Evolutionary conservation across 2,113 vertebrate species (phyloP), one percentile per base, ranked within the genome.

Genomic region (Siphamia tubifer): DNA sequence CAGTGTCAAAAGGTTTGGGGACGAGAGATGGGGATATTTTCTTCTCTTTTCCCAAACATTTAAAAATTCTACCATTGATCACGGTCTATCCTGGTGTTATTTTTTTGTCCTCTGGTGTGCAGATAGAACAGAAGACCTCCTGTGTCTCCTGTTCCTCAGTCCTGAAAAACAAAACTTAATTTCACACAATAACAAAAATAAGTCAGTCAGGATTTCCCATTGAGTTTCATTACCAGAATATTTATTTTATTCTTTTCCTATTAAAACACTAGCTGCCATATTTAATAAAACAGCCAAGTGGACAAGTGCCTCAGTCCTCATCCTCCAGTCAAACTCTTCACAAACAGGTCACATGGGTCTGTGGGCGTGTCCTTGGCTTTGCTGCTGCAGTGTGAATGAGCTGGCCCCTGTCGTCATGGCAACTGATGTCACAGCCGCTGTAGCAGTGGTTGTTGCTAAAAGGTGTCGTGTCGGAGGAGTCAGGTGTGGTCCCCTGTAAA

Each of bases 211-310:
- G 6, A 77, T 15, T 53, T 66, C 0, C 7, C 5, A 2, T 21
- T 77, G 3, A 53, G 49, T 89, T 88, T 88, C 60, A 84, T 87
- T 86, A 90, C 86, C 94, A 92, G 90, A 93, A 92, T 93, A 92
- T 85, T 84, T 89, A 89, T 86, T 89, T 84, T 67, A 63, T 75
- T 86, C 67, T 81, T 96, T 96, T 95, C 92, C 94, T 96, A 96
- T 94, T 95, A 96, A 98, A 98, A 94, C 88, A 84, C 86, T 88
- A 90, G 96, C 95, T 98, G 96, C 95, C 95, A 94, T 87, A 77
- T 87, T 96, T 94, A 93, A 81, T 72, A 95, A 90, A 95, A 96
- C 95, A 96, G 94, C 95, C 95, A 94, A 94, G 93, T n/a, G 95
- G 85, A 81, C 72, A 97, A 96, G 95, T 94, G 94, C 95, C 94